These are phyloP conservation scores for Seira sanloemensis DNA, from an alignment of 2,888 invertebrate species.

Conservation along the genomic window DNA sequence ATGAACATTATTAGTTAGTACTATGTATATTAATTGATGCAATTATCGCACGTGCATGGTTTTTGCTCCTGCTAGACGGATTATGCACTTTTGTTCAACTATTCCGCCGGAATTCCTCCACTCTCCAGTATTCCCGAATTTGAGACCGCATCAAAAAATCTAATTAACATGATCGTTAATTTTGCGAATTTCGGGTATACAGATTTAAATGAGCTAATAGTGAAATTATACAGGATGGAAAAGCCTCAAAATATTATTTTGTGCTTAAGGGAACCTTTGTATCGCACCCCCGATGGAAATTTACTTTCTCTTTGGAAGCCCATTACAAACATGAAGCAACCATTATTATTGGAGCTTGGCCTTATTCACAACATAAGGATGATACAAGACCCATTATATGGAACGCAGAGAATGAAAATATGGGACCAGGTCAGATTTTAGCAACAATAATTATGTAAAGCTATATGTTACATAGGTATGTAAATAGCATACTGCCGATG, in stretches of 20 bases:
- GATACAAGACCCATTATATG: too few relatives aligned
- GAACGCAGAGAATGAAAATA: too few relatives aligned
- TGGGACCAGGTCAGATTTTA: too few relatives aligned
- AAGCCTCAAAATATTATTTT: too few relatives aligned
- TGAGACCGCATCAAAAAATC: not conserved
- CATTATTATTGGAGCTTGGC: too few relatives aligned
- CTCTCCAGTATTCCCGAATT: not conserved
- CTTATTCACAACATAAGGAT: too few relatives aligned
- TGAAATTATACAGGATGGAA: too few relatives aligned
- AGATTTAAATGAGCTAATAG: not conserved
- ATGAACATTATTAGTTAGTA: not conserved
- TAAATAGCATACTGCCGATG: too few relatives aligned
- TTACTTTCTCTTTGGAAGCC: not conserved
- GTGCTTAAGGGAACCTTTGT: not conserved
- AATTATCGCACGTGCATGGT: not conserved
- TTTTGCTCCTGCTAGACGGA: not conserved
- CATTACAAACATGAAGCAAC: slow-evolving; percentile 3
- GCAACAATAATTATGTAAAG: too few relatives aligned
- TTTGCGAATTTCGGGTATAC: slow-evolving; percentile 12
- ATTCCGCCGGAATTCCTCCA: not conserved
- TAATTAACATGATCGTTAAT: not conserved
- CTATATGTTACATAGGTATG: too few relatives aligned
- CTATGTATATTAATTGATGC: not conserved
- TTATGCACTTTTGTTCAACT: not conserved
- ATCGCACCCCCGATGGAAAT: not conserved